These are phyloP conservation scores for Actinemys pallida DNA, from an alignment of 2,113 vertebrate species.

Conservation along the genomic window DNA sequence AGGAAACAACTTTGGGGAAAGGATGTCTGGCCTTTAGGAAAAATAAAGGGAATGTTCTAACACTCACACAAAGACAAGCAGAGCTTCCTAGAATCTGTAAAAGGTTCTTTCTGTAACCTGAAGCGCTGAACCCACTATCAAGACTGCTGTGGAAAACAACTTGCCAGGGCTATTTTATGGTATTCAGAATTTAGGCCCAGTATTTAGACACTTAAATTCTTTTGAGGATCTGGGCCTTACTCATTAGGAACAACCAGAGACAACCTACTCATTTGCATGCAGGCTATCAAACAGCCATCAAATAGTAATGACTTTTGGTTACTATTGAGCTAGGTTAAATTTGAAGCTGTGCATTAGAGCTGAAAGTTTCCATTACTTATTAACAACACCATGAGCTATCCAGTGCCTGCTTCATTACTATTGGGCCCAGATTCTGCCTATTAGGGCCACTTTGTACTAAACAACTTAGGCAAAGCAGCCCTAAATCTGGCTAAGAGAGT, in stretches of 20 bases:
- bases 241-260: not conserved
- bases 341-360: not conserved
- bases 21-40: not conserved
- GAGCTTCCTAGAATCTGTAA: not conserved
- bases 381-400: not conserved
- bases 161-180: not conserved
- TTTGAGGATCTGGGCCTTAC: fast-evolving
- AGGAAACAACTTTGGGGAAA: not conserved
- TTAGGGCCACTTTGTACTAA: not conserved
- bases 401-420: not conserved
- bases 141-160: not conserved
- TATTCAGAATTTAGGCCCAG: not conserved
- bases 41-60: not conserved
- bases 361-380: not conserved
- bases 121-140: not conserved
- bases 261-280: not conserved
- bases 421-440: not conserved
- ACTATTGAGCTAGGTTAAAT: not conserved
- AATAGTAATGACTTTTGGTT: not conserved
- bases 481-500: not conserved
- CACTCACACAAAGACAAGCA: not conserved
- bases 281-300: not conserved
- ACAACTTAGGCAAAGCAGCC: not conserved
- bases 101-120: not conserved
- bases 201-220: not conserved